Evolutionary conservation across 1,140 invertebrate genomes (phyloP).

Genomic region (Leptinotarsa undecemlineata): DNA sequence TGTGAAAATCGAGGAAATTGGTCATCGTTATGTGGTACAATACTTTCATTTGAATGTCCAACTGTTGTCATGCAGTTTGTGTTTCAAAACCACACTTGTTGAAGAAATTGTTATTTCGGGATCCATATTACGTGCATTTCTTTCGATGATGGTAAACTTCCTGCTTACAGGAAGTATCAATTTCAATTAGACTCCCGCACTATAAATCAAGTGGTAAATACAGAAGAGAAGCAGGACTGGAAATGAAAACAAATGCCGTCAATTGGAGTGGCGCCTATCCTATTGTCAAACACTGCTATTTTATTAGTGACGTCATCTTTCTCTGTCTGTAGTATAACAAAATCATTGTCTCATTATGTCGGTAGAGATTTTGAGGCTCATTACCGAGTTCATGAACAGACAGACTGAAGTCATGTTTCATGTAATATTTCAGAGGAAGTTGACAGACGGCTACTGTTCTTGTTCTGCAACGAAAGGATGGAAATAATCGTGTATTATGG

Average conservation of each 20-base stretch:
- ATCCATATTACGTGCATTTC: neutral
- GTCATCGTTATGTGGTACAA: too few relatives aligned
- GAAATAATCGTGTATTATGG: too few relatives aligned
- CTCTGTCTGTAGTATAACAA: constrained; percentile 41
- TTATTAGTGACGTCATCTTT: constrained; percentile 44
- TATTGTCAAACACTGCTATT: constrained; percentile 46
- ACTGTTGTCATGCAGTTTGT: too few relatives aligned
- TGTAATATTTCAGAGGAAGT: neutral
- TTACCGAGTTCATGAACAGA: neutral
- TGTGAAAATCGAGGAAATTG: too few relatives aligned
- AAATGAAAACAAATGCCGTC: constrained; percentile 48
- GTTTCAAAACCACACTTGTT: too few relatives aligned
- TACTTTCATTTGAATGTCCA: too few relatives aligned
- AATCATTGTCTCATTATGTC: constrained; percentile 37
- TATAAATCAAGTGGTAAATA: constrained; percentile 54
- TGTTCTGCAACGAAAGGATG: too few relatives aligned
- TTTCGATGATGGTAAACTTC: constrained; percentile 31
- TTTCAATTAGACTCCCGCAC: constrained; percentile 50
- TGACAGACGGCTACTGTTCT: too few relatives aligned
- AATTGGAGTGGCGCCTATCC: constrained; percentile 52
- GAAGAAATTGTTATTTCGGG: neutral
- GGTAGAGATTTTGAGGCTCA: constrained; percentile 18
- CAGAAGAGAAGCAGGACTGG: constrained; percentile 42
- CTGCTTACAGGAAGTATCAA: constrained; percentile 51
- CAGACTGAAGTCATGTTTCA: neutral